phyloP scores from a whole-genome alignment of 1,140 invertebrate species.

The Chlorops oryzae region DNA sequence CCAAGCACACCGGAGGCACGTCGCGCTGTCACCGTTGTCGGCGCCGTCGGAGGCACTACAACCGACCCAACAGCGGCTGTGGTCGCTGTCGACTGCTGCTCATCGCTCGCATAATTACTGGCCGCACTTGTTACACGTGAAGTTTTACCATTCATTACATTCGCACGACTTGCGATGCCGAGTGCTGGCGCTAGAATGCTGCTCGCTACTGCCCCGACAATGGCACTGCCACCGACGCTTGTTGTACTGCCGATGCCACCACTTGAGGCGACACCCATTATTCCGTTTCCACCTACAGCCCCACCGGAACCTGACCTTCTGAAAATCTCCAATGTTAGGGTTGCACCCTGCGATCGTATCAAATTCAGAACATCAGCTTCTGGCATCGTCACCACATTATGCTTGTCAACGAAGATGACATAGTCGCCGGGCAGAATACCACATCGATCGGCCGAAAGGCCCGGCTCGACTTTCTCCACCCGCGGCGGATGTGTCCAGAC shows the following conservation, averaged over 20 bases:
- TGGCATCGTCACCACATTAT: constrained; percentile 74
- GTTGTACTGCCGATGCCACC: constrained; percentile 13
- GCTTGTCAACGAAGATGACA: constrained; percentile 78
- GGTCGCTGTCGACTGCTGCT: constrained; percentile 4
- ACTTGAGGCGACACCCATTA: too few species aligned
- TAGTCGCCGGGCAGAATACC: constrained; percentile 77
- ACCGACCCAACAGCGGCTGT: neutral
- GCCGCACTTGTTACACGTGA: constrained; percentile 12
- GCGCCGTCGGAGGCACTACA: constrained; percentile 41
- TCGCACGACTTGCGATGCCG: constrained; percentile 9
- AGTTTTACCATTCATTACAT: constrained; percentile 37
- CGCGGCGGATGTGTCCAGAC: constrained; percentile 85
- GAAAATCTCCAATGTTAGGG: constrained; percentile 70
- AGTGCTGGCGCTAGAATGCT: constrained; percentile 29
- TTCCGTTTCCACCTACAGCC: constrained; percentile 14
- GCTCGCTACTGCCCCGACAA: constrained; percentile 29
- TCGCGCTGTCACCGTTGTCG: constrained; percentile 12
- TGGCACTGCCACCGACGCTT: neutral
- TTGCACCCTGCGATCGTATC: constrained; percentile 55
- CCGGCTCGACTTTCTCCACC: constrained; percentile 77
- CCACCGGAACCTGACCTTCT: constrained; percentile 50
- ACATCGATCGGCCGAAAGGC: constrained; percentile 71
- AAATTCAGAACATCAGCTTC: constrained; percentile 70
- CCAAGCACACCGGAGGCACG: neutral
- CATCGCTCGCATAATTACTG: constrained; percentile 8